Evolutionary conservation across 2,888 invertebrate genomes (phyloP), one percentile per base, ranked within the genome.

Genomic region (Cetonia aurata): DNA sequence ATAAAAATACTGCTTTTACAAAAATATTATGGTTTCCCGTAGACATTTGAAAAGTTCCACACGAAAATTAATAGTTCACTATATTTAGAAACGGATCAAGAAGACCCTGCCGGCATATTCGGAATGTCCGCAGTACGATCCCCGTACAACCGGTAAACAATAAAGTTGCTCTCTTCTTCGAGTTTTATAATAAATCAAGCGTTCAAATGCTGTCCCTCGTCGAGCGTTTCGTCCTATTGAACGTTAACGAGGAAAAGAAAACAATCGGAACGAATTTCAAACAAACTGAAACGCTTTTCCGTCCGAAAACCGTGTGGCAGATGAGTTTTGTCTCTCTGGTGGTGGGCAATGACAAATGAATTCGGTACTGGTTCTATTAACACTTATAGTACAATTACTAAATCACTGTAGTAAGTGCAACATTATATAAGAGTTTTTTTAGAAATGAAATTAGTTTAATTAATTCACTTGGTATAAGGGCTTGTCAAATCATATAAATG

Each of bases 261-360:
- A 25, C 25, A 25, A 13, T 37, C 13, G 48, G 33, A 50, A n/a
- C 31, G 62, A 33, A 48, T 62, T 46, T 62, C 48, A 31, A 62
- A 62, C 33, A 62, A 57, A 42, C 41, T 37, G 37, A 56, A 56
- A 56, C 57, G 19, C 25, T 44, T 62, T 62, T 62, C 44, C 48
- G 60, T 60, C 67, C 67, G 53, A 62, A 55, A n/a, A 67, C 52
- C 52, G 65, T 67, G 72, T 50, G 62, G 67, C 59, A 72, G 71
- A 69, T 69, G 69, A 50, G 48, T 48, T 62, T 10, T 48, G 56
- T 56, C 13, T 15, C 41, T 25, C 4, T 25, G 25, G 25, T 25
- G 4, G 25, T 25, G 25, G 25, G 25, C 25, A 25, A 25, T 25
- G 25, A 25, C 25, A 25, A 25, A 25, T 25, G 25, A 25, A 25